Evolutionary conservation across 1,140 invertebrate genomes (phyloP).

Genomic region (Rhagoletis zephyria): DNA sequence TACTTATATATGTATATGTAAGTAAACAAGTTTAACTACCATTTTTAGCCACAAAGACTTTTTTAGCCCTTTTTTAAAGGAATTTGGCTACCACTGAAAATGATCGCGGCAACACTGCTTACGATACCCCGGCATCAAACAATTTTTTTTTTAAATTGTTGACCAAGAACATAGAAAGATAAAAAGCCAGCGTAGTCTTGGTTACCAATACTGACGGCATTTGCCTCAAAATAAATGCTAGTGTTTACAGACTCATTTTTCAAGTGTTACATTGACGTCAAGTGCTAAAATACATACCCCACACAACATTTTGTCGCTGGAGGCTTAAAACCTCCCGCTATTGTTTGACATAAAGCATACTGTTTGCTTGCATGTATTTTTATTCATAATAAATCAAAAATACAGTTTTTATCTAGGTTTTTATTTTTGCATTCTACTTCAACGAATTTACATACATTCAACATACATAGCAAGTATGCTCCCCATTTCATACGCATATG

Average conservation of each 20-base stretch:
- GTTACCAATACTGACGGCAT: background rate
- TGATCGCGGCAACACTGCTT: too few species aligned
- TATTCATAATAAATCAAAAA: background rate
- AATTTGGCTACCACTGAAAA: too few species aligned
- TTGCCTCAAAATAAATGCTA: background rate
- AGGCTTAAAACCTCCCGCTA: too few species aligned
- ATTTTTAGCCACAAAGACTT: too few species aligned
- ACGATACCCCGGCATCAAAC: too few species aligned
- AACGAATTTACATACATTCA: too few species aligned
- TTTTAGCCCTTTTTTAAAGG: too few species aligned
- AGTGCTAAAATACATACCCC: background rate
- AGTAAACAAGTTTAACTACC: too few species aligned
- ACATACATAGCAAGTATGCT: background rate
- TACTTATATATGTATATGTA: too few species aligned
- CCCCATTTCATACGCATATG: background rate
- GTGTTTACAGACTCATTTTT: background rate
- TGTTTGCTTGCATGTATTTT: background rate
- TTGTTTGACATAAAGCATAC: background rate
- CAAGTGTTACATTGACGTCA: background rate
- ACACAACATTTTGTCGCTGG: background rate
- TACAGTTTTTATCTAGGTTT: background rate
- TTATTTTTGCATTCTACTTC: background rate
- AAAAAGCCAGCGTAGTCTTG: too few species aligned
- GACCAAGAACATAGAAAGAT: background rate
- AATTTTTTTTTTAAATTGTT: background rate